These are phyloP conservation scores for Strix occidentalis DNA, from an alignment of 2,797 vertebrate genomes.

Conservation along the genomic window DNA sequence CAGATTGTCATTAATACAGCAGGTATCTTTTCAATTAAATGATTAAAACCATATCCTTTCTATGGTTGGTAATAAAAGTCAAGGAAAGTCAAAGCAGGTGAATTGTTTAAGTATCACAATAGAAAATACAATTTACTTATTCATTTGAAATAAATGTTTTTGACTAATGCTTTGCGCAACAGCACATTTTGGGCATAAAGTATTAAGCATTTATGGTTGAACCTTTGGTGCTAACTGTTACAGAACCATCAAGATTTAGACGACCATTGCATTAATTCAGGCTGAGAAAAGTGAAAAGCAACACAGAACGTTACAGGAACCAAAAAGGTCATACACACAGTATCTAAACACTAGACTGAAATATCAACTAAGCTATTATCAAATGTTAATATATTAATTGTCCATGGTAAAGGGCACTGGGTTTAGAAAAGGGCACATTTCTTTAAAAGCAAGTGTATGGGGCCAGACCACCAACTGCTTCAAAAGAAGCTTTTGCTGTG, in stretches of 20 bases:
- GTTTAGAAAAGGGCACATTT: conserved; percentile 39
- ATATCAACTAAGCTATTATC: conserved; percentile 44
- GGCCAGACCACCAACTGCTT: conserved; percentile 9
- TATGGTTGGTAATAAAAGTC: background rate
- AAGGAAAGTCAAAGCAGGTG: background rate
- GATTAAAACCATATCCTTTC: background rate
- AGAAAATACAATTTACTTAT: background rate
- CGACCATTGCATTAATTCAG: background rate
- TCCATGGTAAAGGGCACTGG: background rate
- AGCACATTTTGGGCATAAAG: background rate
- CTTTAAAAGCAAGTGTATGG: conserved; percentile 7
- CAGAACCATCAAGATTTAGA: background rate
- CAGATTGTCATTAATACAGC: background rate
- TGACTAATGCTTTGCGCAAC: background rate
- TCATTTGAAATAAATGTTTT: background rate
- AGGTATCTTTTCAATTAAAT: background rate
- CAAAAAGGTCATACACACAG: background rate
- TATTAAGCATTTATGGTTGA: background rate
- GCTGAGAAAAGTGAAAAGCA: background rate
- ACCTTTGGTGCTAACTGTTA: background rate
- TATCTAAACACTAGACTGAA: background rate
- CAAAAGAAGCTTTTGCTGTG: background rate
- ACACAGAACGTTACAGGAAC: background rate
- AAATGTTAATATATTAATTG: conserved; percentile 39
- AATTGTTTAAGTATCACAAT: background rate